Conservation (phyloP, 1,140 invertebrate genomes). For the Trachymyrmex septentrionalis region DNA sequence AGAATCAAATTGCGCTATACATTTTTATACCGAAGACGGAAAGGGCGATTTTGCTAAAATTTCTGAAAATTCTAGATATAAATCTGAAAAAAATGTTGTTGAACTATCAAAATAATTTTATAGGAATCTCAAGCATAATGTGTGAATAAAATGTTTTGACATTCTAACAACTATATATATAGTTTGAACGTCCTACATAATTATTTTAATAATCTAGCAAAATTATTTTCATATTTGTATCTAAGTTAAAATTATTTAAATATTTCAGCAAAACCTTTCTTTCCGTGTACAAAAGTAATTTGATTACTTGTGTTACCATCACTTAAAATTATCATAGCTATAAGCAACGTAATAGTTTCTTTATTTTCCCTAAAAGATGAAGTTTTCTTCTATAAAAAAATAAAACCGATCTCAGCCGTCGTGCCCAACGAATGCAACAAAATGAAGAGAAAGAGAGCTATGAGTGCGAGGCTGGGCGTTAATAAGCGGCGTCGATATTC, state of each 20-base stretch:
- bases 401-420: neutral
- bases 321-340: neutral
- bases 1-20: neutral
- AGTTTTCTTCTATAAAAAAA: conserved; percentile 1
- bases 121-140: no score
- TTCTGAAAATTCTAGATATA: no score
- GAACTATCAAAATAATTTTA: no score
- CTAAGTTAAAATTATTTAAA: no score
- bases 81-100: no score
- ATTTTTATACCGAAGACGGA: neutral
- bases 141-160: no score
- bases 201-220: no score
- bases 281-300: neutral
- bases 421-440: neutral
- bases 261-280: no score
- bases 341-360: neutral
- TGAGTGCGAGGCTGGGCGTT: neutral
- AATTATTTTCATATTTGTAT: no score
- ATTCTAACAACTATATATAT: no score
- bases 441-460: neutral
- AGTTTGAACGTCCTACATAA: no score
- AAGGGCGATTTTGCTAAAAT: no score
- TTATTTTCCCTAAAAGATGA: neutral
- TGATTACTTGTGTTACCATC: neutral
- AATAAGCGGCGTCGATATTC: conserved; percentile 27